These are phyloP conservation scores for Acromyrmex charruanus DNA, from an alignment of 1,140 invertebrate genomes.

Conservation along the genomic window DNA sequence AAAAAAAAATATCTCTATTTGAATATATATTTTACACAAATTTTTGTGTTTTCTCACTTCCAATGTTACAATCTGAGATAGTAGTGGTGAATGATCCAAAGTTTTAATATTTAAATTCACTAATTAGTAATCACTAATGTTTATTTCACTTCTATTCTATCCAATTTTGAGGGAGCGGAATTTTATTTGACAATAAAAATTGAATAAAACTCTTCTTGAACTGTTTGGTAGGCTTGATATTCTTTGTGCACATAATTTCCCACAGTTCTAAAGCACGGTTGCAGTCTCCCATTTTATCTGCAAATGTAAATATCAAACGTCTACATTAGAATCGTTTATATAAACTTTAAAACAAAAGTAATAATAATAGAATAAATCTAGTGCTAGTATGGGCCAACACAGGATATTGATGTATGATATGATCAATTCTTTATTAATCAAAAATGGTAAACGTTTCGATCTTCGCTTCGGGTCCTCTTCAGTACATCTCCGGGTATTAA, in stretches of 20 bases:
- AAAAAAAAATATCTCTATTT: too few species aligned
- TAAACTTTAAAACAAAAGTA: neutral
- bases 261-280: slow-evolving; percentile 83
- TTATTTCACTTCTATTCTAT: neutral
- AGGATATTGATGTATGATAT: too few species aligned
- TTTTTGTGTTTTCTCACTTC: neutral
- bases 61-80: too few species aligned
- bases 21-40: too few species aligned
- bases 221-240: slow-evolving; percentile 81
- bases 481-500: too few species aligned
- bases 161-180: neutral
- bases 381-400: too few species aligned
- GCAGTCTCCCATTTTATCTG: slow-evolving; percentile 85
- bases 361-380: too few species aligned
- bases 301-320: slow-evolving; percentile 69
- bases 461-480: too few species aligned
- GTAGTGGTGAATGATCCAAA: too few species aligned
- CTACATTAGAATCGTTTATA: neutral
- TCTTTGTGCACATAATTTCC: slow-evolving; percentile 84
- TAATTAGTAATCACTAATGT: neutral
- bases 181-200: slow-evolving; percentile 10
- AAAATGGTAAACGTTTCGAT: too few species aligned
- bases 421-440: too few species aligned
- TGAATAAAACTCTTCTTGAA: slow-evolving; percentile 73
- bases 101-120: neutral